phyloP scores from a whole-genome alignment of 2,113 vertebrate species.

The Dipodomys stephensi region DNA sequence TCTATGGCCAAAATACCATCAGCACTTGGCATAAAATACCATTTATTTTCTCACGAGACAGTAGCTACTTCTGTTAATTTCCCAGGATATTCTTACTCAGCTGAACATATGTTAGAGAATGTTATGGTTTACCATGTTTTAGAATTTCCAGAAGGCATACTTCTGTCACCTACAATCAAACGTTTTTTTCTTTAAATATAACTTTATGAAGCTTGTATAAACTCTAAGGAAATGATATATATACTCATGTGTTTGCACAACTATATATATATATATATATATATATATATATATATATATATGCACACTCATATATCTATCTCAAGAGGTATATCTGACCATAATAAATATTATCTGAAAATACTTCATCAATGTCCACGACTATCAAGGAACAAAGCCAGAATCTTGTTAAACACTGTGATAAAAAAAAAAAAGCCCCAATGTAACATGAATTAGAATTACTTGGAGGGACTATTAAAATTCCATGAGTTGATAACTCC shows the following conservation, averaged over 20 bases:
- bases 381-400: background rate
- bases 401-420: background rate
- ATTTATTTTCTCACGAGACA: background rate
- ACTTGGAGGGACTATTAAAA: background rate
- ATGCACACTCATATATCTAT: background rate
- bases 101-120: background rate
- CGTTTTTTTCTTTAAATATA: background rate
- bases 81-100: background rate
- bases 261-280: background rate
- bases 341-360: conserved; percentile 20
- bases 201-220: background rate
- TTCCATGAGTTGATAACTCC: background rate
- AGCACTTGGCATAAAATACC: background rate
- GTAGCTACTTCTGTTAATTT: background rate
- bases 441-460: background rate
- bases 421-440: background rate
- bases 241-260: accelerated
- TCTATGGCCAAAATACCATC: background rate
- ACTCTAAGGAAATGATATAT: background rate
- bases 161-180: background rate
- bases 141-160: background rate
- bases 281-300: background rate
- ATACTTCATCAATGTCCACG: background rate
- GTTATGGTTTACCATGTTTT: background rate
- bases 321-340: background rate